Conservation (phyloP, 2,113 vertebrate species). For the Actenoides hombroni region DNA sequence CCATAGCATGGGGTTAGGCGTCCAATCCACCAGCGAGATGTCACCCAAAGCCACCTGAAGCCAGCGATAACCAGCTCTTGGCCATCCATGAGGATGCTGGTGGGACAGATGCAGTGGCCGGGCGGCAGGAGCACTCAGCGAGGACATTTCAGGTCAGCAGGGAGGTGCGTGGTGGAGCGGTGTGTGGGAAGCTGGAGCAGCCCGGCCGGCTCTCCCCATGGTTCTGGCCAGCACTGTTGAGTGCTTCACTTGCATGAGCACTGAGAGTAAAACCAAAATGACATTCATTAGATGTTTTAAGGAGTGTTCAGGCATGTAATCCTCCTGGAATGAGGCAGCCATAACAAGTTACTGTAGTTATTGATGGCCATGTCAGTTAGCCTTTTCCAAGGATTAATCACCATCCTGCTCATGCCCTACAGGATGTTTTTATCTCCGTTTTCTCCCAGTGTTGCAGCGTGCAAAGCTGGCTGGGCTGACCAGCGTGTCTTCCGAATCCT, state of each 20-base stretch:
- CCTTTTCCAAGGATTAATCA: constrained; percentile 70
- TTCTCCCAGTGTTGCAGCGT: constrained; percentile 1
- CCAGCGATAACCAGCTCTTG: neutral
- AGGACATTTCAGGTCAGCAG: neutral
- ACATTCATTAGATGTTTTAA: constrained; percentile 74
- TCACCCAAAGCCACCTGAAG: neutral
- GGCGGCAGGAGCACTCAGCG: neutral
- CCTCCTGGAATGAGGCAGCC: constrained; percentile 72
- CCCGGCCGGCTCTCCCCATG: constrained; percentile 48
- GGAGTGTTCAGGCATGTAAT: constrained; percentile 73
- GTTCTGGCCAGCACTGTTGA: constrained; percentile 20
- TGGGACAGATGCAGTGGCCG: neutral
- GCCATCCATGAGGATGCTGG: neutral
- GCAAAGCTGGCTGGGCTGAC: constrained; percentile 9
- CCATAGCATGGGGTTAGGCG: neutral
- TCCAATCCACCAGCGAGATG: fast-evolving
- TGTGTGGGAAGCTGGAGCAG: constrained; percentile 52
- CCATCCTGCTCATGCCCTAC: constrained; percentile 48
- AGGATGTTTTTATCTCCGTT: constrained; percentile 63
- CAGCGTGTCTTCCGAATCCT: neutral
- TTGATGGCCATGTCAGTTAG: constrained; percentile 68
- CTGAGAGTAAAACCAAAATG: constrained; percentile 64
- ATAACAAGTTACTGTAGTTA: constrained; percentile 75
- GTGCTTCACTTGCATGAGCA: constrained; percentile 64
- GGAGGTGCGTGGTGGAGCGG: neutral